These are phyloP conservation scores for Astropecten irregularis DNA, from an alignment of 53 echinoderm and acorn worm genomes.

Conservation along the genomic window DNA sequence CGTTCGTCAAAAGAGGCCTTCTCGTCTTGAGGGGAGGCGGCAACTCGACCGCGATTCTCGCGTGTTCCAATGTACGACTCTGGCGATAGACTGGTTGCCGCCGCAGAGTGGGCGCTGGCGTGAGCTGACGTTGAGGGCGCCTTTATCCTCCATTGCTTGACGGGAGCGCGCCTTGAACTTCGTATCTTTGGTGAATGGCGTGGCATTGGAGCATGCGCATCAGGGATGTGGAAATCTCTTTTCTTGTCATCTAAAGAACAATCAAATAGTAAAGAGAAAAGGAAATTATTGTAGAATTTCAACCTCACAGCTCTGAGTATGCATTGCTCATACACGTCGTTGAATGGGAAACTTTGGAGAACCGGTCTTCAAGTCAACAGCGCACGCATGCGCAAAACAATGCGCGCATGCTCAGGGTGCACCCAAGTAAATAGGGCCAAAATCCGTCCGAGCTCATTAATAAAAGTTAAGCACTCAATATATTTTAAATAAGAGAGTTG, in stretches of 20 bases:
- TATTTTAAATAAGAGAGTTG: too few relatives aligned
- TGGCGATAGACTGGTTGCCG: neutral
- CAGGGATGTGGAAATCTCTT: neutral
- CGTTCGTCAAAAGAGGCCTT: neutral
- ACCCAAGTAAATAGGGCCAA: too few relatives aligned
- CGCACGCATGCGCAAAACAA: too few relatives aligned
- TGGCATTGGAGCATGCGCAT: neutral
- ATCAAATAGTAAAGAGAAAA: neutral
- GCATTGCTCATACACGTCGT: too few relatives aligned
- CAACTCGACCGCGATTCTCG: neutral
- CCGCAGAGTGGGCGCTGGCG: neutral
- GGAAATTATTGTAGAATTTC: too few relatives aligned
- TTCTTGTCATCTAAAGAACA: slow-evolving; percentile 3
- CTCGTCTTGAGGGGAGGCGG: neutral
- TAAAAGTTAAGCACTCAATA: too few relatives aligned
- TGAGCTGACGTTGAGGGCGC: slow-evolving; percentile 1
- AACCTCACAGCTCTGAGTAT: too few relatives aligned
- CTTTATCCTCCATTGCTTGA: neutral
- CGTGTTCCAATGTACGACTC: neutral
- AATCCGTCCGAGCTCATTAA: too few relatives aligned
- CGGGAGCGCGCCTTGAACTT: neutral
- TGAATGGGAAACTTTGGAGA: too few relatives aligned
- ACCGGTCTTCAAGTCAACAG: too few relatives aligned
- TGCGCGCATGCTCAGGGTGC: too few relatives aligned
- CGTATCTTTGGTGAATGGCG: neutral